Base-by-base conservation (phyloP, 1,140 invertebrate species). In the Drosophila takahashii region DNA sequence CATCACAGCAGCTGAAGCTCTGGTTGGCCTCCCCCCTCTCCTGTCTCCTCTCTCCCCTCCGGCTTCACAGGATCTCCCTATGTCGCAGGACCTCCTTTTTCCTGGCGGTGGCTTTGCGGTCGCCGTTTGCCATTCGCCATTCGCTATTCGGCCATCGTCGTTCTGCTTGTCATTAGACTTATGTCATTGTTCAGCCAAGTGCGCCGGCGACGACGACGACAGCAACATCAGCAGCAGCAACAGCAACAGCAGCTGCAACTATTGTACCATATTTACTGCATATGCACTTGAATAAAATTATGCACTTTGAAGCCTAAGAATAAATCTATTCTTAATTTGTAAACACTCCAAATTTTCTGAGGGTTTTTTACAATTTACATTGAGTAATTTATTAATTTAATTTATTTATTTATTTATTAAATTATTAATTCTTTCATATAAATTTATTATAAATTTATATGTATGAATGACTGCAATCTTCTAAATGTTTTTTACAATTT, bases 161-260 rank as follows among this genome's bases (percentile, higher is more conserved):
- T 79, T 72, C 78, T 81, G 78, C 78, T 77, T 81, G 78, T 81
- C 78, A 81, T 81, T 81, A 81, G 78, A 81, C 74, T 81, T 81
- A 77, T 81, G 78, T 65, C 78, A 81, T 81, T 81, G 78, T 81
- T 81, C 78, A 81, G 72, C 78, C 77, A 81, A 81, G 78, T 81
- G 78, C 78, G 78, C 58, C 71, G 65, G 66, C 66, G 54, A 60
- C 62, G 53, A 50, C 61, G 52, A 42, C 48, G 32, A 34, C 42
- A 36, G 11, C 44, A 51, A 18, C 64, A 67, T 4, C 41, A 34
- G 9, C 52, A 11, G n/a, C 58, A 60, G 34, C 29, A 27, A 4
- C 56, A 61, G 15, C 57, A 60, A 4, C 61, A 60, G 5, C 29
- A 32, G 75, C 59, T 42, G 61, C 61, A 70, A 65, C 77, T 76